Conservation (phyloP, 2,797 vertebrate species). For the Salarias fasciatus region DNA sequence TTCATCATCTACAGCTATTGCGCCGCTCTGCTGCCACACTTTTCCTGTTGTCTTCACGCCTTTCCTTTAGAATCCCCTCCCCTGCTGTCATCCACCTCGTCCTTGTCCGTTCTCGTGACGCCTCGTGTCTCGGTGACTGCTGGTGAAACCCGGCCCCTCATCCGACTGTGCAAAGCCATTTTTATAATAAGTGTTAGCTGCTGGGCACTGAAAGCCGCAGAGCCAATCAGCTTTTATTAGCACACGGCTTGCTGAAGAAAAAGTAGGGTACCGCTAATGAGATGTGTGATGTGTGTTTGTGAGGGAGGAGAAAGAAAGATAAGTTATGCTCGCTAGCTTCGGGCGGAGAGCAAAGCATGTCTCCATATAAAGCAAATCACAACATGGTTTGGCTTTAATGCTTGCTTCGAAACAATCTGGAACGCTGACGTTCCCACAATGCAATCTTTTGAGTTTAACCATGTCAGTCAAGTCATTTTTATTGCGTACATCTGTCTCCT, state of each 20-base stretch:
- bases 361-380: too few species aligned
- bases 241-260: slow-evolving; percentile 43
- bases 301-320: slow-evolving; percentile 19
- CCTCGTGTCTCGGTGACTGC: neutral
- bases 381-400: too few species aligned
- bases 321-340: too few species aligned
- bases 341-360: too few species aligned
- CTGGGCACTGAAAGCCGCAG: slow-evolving; percentile 34
- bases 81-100: slow-evolving; percentile 25
- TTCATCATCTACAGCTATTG: slow-evolving; percentile 37
- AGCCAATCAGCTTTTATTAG: slow-evolving; percentile 53
- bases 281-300: slow-evolving; percentile 36
- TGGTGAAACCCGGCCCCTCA: slow-evolving; percentile 13
- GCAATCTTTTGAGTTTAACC: too few species aligned
- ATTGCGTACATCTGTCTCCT: too few species aligned
- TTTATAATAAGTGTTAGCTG: slow-evolving; percentile 60
- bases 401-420: too few species aligned
- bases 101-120: slow-evolving; percentile 11
- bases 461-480: too few species aligned
- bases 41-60: slow-evolving; percentile 10
- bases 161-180: slow-evolving; percentile 53
- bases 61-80: slow-evolving; percentile 13
- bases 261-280: slow-evolving; percentile 45
- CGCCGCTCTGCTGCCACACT: slow-evolving; percentile 16
- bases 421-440: too few species aligned